Conservation (phyloP, 2,113 vertebrate genomes). For the Triplophysa rosa region DNA sequence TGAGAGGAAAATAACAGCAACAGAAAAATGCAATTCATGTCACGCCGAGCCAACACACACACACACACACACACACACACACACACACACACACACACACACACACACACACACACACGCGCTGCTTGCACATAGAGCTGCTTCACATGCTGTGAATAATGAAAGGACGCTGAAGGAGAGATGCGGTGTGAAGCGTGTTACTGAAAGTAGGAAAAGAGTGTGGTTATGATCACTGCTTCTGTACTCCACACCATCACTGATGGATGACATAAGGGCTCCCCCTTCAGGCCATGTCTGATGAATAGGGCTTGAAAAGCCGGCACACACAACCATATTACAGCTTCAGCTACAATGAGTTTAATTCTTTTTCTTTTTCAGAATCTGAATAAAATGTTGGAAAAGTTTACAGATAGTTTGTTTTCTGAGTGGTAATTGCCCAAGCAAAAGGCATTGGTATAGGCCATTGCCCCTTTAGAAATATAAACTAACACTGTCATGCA, state of each 20-base stretch:
- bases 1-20: conserved; percentile 53
- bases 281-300: background rate
- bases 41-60: conserved; percentile 51
- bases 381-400: no score
- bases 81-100: conserved; percentile 45
- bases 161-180: conserved; percentile 16
- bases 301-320: background rate
- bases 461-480: background rate
- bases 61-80: conserved; percentile 43
- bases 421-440: no score
- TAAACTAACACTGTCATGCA: background rate
- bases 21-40: conserved; percentile 54
- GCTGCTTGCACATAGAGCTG: conserved; percentile 30
- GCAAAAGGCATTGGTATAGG: no score
- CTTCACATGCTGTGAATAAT: conserved; percentile 49
- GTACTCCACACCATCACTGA: background rate
- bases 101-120: conserved; percentile 45
- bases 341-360: background rate
- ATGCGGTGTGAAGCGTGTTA: background rate
- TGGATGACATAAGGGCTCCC: background rate
- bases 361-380: no score
- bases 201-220: background rate
- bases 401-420: no score
- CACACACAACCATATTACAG: background rate
- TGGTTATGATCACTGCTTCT: background rate